Percentiles rank a stretch among this genome's conserved stretches.
Evolutionary conservation across 1,140 invertebrate species (phyloP).

Genomic region (Drosophila leontia): DNA sequence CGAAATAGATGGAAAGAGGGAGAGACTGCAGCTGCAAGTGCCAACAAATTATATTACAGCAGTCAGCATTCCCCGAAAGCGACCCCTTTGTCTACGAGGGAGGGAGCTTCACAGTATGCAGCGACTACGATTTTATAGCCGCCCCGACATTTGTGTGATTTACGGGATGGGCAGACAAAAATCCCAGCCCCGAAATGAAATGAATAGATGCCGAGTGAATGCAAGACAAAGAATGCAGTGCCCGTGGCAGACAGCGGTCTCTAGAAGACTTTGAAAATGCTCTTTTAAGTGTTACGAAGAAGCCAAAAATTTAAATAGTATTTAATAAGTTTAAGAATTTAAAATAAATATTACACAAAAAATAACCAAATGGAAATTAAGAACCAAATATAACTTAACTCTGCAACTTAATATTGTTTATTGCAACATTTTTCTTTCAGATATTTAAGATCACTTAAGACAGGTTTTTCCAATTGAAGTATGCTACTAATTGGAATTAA

Average conservation of each 20-base stretch:
- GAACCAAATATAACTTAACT: not conserved
- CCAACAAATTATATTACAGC: conserved; percentile 59
- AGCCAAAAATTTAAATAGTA: not conserved
- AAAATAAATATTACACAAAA: not conserved
- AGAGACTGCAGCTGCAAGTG: conserved; percentile 54
- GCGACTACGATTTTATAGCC: conserved; percentile 64
- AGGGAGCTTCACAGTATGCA: conserved; percentile 52
- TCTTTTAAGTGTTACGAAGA: not conserved
- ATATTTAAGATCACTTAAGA: not conserved
- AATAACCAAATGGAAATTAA: not conserved
- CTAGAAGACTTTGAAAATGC: conserved; percentile 1
- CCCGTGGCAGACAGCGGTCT: not conserved
- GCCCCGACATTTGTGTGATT: conserved; percentile 72
- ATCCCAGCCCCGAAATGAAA: conserved; percentile 32
- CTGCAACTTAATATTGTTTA: too few relatives aligned
- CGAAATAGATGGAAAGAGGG: conserved; percentile 5
- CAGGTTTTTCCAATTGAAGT: not conserved
- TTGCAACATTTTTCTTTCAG: too few relatives aligned
- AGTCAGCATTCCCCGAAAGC: not conserved
- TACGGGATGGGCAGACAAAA: conserved; percentile 63
- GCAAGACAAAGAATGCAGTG: conserved; percentile 13
- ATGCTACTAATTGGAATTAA: not conserved
- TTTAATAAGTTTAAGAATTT: not conserved
- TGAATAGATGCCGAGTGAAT: conserved; percentile 37
- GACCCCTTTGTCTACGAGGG: conserved; percentile 19